These are phyloP conservation scores for Idaea biselata DNA, from an alignment of 2,888 invertebrate species.

Conservation along the genomic window DNA sequence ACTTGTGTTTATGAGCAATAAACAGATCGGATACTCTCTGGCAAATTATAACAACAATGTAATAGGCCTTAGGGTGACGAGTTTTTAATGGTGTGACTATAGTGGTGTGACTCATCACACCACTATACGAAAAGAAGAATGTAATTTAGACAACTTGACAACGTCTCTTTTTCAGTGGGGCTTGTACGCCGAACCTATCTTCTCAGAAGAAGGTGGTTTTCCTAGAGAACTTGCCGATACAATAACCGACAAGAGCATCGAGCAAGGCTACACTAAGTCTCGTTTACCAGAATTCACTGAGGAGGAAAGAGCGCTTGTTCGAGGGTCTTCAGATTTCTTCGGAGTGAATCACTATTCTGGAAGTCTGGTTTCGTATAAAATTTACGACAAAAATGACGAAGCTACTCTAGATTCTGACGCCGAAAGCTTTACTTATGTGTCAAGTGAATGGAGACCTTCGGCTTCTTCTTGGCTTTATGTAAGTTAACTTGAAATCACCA, in stretches of 20 bases:
- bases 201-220: slow-evolving; percentile 69
- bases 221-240: slow-evolving; percentile 65
- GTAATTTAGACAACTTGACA: too few species aligned
- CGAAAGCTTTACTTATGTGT: slow-evolving; percentile 28
- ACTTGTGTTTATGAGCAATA: too few species aligned
- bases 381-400: slow-evolving; percentile 27
- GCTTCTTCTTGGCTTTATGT: slow-evolving; percentile 54
- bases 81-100: too few species aligned
- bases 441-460: slow-evolving; percentile 45
- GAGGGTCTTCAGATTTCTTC: slow-evolving; percentile 59
- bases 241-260: slow-evolving; percentile 63
- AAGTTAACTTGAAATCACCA: slow-evolving; percentile 67
- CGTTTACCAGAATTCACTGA: slow-evolving; percentile 68
- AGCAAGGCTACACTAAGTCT: slow-evolving; percentile 62
- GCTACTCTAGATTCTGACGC: slow-evolving; percentile 44
- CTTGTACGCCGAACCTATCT: slow-evolving; percentile 68
- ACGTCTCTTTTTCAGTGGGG: slow-evolving; percentile 48
- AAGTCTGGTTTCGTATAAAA: slow-evolving; percentile 36
- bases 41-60: too few species aligned
- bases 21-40: too few species aligned
- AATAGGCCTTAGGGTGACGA: too few species aligned
- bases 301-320: slow-evolving; percentile 52
- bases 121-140: too few species aligned
- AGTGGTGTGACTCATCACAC: too few species aligned
- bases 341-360: slow-evolving; percentile 86